Evolutionary conservation across 2,113 vertebrate species (phyloP).

Genomic region (Melozone crissalis): DNA sequence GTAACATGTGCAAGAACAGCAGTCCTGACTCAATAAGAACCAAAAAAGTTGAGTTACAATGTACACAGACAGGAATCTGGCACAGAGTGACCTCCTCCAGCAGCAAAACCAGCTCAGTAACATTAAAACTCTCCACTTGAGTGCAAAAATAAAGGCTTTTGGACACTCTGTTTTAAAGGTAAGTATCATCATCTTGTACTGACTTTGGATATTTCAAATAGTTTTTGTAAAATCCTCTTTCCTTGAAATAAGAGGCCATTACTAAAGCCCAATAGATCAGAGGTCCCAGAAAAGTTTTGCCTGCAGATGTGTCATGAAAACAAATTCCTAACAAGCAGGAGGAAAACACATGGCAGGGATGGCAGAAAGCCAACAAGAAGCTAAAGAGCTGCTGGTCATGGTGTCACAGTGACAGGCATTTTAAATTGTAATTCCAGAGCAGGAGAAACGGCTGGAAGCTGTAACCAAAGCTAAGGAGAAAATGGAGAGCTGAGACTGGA

Average conservation of each 20-base stretch:
- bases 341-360: not conserved
- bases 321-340: not conserved
- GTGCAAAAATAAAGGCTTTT: not conserved
- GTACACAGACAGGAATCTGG: not conserved
- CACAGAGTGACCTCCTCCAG: not conserved
- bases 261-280: not conserved
- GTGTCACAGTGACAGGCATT: not conserved
- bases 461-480: not conserved
- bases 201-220: not conserved
- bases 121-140: not conserved
- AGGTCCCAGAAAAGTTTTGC: not conserved
- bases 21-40: not conserved
- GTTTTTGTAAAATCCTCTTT: not conserved
- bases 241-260: not conserved
- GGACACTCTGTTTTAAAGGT: not conserved
- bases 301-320: slow-evolving; percentile 5
- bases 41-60: not conserved
- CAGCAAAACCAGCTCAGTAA: not conserved
- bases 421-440: not conserved
- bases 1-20: not conserved
- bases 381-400: not conserved
- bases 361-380: slow-evolving; percentile 20
- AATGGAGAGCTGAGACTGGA: not conserved
- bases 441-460: not conserved
- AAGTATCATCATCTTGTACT: not conserved